Conservation (phyloP, 2,113 vertebrate species). For the Prochilodus magdalenae region DNA sequence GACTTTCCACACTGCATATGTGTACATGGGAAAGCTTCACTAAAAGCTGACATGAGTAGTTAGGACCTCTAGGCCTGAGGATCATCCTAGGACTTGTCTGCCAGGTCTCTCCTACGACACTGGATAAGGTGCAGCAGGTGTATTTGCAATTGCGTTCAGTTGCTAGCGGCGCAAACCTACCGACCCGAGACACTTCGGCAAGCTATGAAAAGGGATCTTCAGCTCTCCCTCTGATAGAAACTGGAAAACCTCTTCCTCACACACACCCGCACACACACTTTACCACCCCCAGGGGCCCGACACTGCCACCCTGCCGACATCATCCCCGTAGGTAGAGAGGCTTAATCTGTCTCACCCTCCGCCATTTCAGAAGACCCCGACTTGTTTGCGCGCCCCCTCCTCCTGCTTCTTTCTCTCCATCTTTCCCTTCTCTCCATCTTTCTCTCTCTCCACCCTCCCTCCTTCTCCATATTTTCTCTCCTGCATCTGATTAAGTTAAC, state of each 20-base stretch:
- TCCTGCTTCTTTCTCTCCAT: conserved; percentile 30
- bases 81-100: too few species aligned
- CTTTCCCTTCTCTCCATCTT: conserved; percentile 51
- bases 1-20: too few species aligned
- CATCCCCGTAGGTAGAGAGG: conserved; percentile 73
- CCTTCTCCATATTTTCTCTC: conserved; percentile 92
- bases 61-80: too few species aligned
- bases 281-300: conserved; percentile 45
- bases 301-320: conserved; percentile 71
- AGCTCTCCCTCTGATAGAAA: conserved; percentile 35
- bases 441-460: conserved; percentile 74
- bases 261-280: conserved; percentile 37
- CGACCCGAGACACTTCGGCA: conserved; percentile 56
- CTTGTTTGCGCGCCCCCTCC: conserved; percentile 78
- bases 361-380: conserved; percentile 76
- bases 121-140: conserved; percentile 4
- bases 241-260: conserved; percentile 4
- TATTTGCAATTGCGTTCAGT: background rate
- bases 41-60: too few species aligned
- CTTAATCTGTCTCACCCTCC: conserved; percentile 78
- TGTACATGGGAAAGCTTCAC: too few species aligned
- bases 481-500: conserved; percentile 99
- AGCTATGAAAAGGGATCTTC: conserved; percentile 45
- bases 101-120: background rate
- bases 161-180: background rate